A percentile compares a stretch with the other conserved stretches of the same genome.
phyloP scores from a whole-genome alignment of 2,888 invertebrate species.

The Frankliniella fusca region DNA sequence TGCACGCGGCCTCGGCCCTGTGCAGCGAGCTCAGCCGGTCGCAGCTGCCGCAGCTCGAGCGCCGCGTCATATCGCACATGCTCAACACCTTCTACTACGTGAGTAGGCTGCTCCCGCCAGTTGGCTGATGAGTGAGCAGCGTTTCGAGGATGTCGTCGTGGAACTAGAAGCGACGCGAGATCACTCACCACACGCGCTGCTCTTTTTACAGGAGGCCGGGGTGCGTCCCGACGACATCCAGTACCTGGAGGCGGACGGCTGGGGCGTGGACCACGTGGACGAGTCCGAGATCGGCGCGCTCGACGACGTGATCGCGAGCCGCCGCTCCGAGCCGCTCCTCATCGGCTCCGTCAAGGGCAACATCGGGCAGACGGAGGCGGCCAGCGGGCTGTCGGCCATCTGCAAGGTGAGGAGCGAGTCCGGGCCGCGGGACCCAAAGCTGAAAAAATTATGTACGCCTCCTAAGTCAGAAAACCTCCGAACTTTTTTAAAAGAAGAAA shows the following conservation, averaged over 20 bases:
- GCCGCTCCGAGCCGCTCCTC: slow-evolving; percentile 49
- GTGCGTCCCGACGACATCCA: slow-evolving; percentile 51
- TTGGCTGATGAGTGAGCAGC: neutral
- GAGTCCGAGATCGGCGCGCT: neutral
- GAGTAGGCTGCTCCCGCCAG: neutral
- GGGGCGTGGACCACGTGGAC: slow-evolving; percentile 43
- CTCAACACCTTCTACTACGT: slow-evolving; percentile 7
- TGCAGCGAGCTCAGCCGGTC: neutral
- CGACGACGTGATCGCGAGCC: neutral
- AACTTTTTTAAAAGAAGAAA: no score
- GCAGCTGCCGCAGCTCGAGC: neutral
- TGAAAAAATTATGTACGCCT: no score
- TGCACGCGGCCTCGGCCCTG: neutral
- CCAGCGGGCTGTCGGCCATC: slow-evolving; percentile 48
- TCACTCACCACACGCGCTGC: neutral
- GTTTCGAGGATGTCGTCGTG: no score
- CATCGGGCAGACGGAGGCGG: slow-evolving; percentile 58
- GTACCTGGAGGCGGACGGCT: slow-evolving; percentile 60
- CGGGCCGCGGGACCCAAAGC: no score
- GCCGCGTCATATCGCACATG: neutral
- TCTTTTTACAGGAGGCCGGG: slow-evolving; percentile 43
- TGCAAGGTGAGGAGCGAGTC: no score
- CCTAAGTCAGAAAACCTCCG: no score
- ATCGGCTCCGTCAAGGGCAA: slow-evolving; percentile 60
- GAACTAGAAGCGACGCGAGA: no score